Base-by-base conservation (phyloP, 2,888 invertebrate species). In the Hirtodrosophila confusa region DNA sequence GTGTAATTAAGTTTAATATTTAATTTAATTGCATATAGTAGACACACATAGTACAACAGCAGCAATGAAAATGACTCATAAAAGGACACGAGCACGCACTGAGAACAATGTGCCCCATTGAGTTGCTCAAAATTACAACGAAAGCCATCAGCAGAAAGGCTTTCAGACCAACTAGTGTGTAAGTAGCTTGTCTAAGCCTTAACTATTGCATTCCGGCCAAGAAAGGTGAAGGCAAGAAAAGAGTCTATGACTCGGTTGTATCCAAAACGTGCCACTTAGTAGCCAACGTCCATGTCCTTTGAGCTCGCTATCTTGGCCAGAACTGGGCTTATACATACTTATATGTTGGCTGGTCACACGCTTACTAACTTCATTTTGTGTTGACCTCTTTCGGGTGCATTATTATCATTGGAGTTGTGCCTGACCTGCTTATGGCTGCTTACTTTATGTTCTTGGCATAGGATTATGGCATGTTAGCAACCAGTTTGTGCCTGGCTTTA, bases 1-100 rank as follows among this genome's bases (percentile, higher is more conserved):
- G 74, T 84, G 80, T 89, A 89, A 89, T 89, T 86, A 89, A 86
- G 84, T 89, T 89, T 86, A 89, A 89, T 88, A 89, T 88, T 88
- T 88, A 88, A 89, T 88, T 89, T 89, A 89, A 89, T 89, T 89
- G 86, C 86, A 88, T 80, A 70, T 69, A 80, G 57, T 27, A 70
- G 53, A 69, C 47, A 77, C 41, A 51, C 24, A 58, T 55, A 48
- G 1, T 17, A 61, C 63, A 54, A 65, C 44, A 64, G 35, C 41
- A 54, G 50, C 44, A 60, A 41, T 39, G 44, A 51, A 43, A 70
- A 58, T 64, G 74, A 63, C 69, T 74, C 85, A 78, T 84, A 68
- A 73, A 73, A 66, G 73, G 63, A 69, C 58, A 60, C 62, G 50
- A 57, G 75, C 83, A 85, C 68, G 72, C 75, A 67, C 75, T 50